Percentiles rank a stretch among this genome's conserved stretches.
Conservation (phyloP, 2,113 vertebrate genomes). For the Istiophorus platypterus region DNA sequence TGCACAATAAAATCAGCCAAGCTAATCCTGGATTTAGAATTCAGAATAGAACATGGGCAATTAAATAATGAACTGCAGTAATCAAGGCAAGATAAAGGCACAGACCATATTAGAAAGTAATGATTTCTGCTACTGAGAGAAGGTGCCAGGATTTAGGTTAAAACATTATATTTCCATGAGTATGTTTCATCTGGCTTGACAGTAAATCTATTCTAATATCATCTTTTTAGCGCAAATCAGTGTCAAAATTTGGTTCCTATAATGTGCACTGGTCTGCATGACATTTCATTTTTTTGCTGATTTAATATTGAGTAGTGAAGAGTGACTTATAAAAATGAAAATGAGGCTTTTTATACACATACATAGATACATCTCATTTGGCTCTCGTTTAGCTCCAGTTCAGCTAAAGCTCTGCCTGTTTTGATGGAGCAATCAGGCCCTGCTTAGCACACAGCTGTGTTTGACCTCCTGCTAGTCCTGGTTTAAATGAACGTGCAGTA, state of each 20-base stretch:
- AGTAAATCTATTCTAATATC: neutral
- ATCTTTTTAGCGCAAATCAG: too few species aligned
- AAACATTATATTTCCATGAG: too few species aligned
- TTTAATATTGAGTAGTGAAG: too few species aligned
- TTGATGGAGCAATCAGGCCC: neutral
- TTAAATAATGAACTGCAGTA: too few species aligned
- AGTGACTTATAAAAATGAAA: too few species aligned
- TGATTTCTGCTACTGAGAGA: neutral
- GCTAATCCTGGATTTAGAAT: neutral
- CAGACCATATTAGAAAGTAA: neutral
- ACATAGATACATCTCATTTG: neutral
- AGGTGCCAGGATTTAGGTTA: neutral
- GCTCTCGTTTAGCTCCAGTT: neutral
- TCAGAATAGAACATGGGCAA: neutral
- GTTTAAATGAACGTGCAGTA: neutral
- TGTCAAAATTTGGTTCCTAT: too few species aligned
- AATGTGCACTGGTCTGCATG: too few species aligned
- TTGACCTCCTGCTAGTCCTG: neutral
- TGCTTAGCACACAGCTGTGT: neutral
- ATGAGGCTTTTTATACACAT: neutral
- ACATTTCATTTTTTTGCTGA: too few species aligned
- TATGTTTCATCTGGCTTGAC: neutral
- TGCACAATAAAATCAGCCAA: neutral
- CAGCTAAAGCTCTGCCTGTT: neutral
- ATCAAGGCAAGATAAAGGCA: neutral